phyloP scores from a whole-genome alignment of 2,113 vertebrate species.

The Lophochroa leadbeateri region DNA sequence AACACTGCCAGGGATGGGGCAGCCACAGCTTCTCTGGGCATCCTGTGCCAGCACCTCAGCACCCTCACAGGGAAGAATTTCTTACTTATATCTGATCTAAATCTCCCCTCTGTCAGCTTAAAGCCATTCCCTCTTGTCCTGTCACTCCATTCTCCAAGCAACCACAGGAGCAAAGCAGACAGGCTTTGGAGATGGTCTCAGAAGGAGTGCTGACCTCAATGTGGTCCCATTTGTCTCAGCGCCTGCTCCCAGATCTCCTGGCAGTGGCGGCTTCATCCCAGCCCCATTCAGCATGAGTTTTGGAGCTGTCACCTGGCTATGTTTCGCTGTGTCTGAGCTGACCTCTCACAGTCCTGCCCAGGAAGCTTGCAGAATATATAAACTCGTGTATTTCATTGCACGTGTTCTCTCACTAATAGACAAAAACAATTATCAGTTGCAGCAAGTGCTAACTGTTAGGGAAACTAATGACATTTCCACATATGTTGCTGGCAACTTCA shows the following conservation, averaged over 20 bases:
- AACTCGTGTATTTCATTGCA: not conserved
- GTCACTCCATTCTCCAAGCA: not conserved
- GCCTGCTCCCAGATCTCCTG: not conserved
- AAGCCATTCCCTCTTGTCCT: not conserved
- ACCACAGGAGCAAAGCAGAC: not conserved
- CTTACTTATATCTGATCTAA: not conserved
- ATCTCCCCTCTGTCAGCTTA: not conserved
- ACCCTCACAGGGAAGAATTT: not conserved
- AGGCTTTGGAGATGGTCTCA: not conserved
- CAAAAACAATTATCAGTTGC: not conserved
- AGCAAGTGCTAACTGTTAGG: slow-evolving; percentile 12
- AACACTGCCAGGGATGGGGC: not conserved
- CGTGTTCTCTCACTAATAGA: not conserved
- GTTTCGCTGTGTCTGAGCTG: not conserved
- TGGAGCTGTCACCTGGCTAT: not conserved
- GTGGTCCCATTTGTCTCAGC: not conserved
- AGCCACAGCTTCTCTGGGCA: not conserved
- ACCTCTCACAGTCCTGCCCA: rapidly evolving
- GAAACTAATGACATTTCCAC: slow-evolving; percentile 30
- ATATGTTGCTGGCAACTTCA: slow-evolving; percentile 17
- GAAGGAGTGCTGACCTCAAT: not conserved
- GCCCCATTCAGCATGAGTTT: not conserved
- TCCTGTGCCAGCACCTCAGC: not conserved
- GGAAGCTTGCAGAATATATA: not conserved
- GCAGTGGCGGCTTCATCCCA: not conserved